Base-by-base conservation (phyloP, 2,888 invertebrate species). In the Globia sparganii region DNA sequence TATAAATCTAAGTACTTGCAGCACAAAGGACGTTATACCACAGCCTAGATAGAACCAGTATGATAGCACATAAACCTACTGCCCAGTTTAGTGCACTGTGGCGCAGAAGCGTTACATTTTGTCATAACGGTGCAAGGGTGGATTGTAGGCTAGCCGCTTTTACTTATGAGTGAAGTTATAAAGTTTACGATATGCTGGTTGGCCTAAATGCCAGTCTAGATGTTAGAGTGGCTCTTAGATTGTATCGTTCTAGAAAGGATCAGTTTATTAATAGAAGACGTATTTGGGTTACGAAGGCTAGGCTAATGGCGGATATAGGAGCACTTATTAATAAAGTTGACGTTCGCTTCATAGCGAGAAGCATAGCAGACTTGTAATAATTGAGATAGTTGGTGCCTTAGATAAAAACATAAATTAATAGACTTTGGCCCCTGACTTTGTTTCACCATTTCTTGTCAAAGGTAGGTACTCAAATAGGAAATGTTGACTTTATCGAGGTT, bases 11-110 rank as follows among this genome's bases (percentile, higher is more conserved):
- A 62, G 58, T 53, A 40, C 25, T 25, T 4, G 0, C 8, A 31
- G 9, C 53, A 64, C 49, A 37, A 73, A 80, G 68, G 84, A 75
- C 64, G 21, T 56, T 8, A 28, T 56, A 21, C 81, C 81, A 75
- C 61, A 83, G 83, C 83, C 75, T 76, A 73, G 86, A 67, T 80
- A 66, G 49, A 80, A 67, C 73, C 66, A 72, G 80, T 75, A 78
- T 67, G 62, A 70, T 85, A 87, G 28, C 86, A 72, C 59, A 87
- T 76, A 87, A 87, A 87, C 87, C 88, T 34, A 87, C 81, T 83
- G 71, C 66, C 81, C 75, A 86, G 64, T n/a, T 80, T 86, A 83
- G 86, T 75, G 78, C 72, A 70, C 77, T 68, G 65, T 70, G 62
- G 21, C n/a, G 13, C 13, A 37, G 34, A 68, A 66, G 74, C 62